These are phyloP conservation scores for Micropoecilia bifurca DNA, from an alignment of 2,797 vertebrate genomes.

Conservation along the genomic window DNA sequence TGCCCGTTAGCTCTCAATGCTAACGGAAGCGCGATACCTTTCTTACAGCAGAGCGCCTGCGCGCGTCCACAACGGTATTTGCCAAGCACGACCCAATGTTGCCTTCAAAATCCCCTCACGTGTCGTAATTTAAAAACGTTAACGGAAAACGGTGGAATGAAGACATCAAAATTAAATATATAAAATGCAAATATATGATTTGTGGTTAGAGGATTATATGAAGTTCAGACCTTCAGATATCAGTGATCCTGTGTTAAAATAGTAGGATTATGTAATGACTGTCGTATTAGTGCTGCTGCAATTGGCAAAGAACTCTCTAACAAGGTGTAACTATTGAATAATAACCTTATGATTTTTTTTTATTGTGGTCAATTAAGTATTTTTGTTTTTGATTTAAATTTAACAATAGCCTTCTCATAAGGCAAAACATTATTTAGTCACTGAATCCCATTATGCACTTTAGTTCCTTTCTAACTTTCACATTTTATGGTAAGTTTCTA, in stretches of 20 bases:
- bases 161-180: no score
- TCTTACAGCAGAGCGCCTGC: slow-evolving; percentile 60
- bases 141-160: background rate
- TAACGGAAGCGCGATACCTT: slow-evolving; percentile 59
- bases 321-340: background rate
- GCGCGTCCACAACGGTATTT: slow-evolving; percentile 23
- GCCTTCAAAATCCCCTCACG: slow-evolving; percentile 16
- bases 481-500: background rate
- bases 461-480: background rate
- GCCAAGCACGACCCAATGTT: slow-evolving; percentile 19
- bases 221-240: background rate
- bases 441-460: background rate
- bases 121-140: slow-evolving; percentile 4
- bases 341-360: background rate
- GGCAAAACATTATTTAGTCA: background rate
- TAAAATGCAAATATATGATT: background rate
- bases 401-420: background rate
- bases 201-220: background rate
- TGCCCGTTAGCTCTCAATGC: slow-evolving; percentile 62
- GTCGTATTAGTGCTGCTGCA: background rate
- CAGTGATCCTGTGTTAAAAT: background rate
- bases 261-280: background rate
- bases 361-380: background rate
- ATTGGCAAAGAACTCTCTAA: background rate
- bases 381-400: no score